Percentiles rank a stretch among this genome's conserved stretches.
phyloP scores from a whole-genome alignment of 2,113 vertebrate genomes.

The Hymenochirus boettgeri region DNA sequence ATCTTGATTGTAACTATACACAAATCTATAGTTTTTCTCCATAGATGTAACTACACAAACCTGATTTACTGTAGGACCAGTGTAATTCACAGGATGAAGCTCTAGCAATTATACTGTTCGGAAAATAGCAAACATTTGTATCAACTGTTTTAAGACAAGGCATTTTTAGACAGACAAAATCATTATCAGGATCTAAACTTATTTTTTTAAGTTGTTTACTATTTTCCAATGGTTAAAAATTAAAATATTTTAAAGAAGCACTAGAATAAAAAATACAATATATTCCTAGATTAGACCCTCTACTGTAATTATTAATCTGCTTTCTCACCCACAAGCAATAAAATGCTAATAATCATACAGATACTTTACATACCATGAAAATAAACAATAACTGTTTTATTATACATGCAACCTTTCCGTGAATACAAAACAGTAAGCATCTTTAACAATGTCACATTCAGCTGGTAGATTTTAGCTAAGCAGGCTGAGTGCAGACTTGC shows the following conservation, averaged over 20 bases:
- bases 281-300: neutral
- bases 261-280: neutral
- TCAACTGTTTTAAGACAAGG: no score
- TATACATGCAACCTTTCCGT: neutral
- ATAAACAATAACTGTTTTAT: neutral
- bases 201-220: neutral
- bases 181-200: neutral
- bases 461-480: neutral
- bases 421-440: neutral
- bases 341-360: neutral
- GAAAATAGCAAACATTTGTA: no score
- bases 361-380: constrained; percentile 5
- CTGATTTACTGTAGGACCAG: no score
- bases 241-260: constrained; percentile 1
- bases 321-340: neutral
- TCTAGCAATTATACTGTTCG: no score
- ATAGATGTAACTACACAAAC: no score
- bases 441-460: constrained; percentile 11
- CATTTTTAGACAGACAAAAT: no score
- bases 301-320: constrained; percentile 12
- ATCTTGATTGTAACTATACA: no score
- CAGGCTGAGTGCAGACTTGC: neutral
- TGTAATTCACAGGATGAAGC: no score
- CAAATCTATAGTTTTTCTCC: no score
- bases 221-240: neutral